Evolutionary conservation across 1,140 invertebrate genomes (phyloP).

Genomic region (Rhagoletis pomonella): DNA sequence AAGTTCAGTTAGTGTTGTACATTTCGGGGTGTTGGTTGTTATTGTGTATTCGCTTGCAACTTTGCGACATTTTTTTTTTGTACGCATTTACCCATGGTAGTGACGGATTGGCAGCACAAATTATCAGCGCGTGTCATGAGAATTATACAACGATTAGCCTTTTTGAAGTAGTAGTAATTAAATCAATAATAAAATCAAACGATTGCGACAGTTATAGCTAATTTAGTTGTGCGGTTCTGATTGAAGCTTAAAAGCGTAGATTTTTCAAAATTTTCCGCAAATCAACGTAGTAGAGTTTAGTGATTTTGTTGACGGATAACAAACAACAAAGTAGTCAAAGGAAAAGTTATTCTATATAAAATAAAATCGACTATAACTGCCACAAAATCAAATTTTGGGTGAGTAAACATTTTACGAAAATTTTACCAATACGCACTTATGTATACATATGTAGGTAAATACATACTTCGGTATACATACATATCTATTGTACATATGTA

Average conservation of each 20-base stretch:
- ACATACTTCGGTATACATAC: background rate
- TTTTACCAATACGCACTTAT: background rate
- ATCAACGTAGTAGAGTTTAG: background rate
- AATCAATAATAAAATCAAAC: background rate
- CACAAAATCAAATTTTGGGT: slow-evolving; percentile 26
- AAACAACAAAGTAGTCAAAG: background rate
- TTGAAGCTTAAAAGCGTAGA: background rate
- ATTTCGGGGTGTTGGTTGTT: slow-evolving; percentile 64
- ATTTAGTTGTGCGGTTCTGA: background rate
- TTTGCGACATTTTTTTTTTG: background rate
- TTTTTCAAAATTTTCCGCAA: background rate
- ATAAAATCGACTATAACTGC: slow-evolving; percentile 11
- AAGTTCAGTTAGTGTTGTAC: slow-evolving; percentile 65
- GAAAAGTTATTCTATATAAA: background rate
- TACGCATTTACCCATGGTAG: background rate
- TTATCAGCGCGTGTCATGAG: background rate
- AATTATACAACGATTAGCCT: slow-evolving; percentile 8
- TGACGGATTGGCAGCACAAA: slow-evolving; percentile 30
- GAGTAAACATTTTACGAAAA: background rate
- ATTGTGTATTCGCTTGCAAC: slow-evolving; percentile 30
- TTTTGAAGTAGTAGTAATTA: background rate
- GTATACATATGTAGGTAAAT: background rate
- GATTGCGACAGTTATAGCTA: background rate
- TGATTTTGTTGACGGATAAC: background rate
- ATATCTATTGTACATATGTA: background rate